Evolutionary conservation across 35 echinoderm and acorn worm genomes (phyloP).

Genomic region (Stichopus chloronotus): DNA sequence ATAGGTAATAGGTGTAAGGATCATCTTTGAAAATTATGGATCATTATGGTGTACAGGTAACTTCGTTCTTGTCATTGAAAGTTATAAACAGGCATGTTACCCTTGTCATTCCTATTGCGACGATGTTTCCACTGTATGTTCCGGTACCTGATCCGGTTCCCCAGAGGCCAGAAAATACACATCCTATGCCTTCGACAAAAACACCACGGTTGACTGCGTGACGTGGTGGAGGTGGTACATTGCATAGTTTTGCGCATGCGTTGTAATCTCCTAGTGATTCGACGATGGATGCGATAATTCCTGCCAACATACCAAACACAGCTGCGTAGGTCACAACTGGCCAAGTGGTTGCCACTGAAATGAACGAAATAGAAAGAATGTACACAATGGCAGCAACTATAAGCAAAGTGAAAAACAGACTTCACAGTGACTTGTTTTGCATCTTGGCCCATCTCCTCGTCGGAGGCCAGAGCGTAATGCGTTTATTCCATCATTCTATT

Average conservation of each 20-base stretch:
- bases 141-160: constrained; percentile 85
- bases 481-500: too few relatives aligned
- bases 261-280: constrained; percentile 95
- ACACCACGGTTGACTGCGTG: constrained; percentile 94
- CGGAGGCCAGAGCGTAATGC: too few relatives aligned
- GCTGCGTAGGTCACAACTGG: constrained; percentile 62
- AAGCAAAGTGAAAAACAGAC: too few relatives aligned
- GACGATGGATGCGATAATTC: constrained; percentile 80
- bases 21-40: too few relatives aligned
- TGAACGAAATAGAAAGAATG: too few relatives aligned
- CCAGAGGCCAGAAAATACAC: constrained; percentile 82
- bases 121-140: constrained; percentile 90
- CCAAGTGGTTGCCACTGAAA: background rate
- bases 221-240: constrained; percentile 76
- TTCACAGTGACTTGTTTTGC: too few relatives aligned
- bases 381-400: too few relatives aligned
- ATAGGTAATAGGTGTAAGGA: too few relatives aligned
- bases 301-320: constrained; percentile 82
- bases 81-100: too few relatives aligned
- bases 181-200: constrained; percentile 82
- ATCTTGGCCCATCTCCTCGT: too few relatives aligned
- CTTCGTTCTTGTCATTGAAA: too few relatives aligned
- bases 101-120: constrained; percentile 88
- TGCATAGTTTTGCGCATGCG: constrained; percentile 82
- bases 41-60: too few relatives aligned